Base-by-base conservation (phyloP, 2,797 vertebrate genomes). In the Leptodactylus fallax region DNA sequence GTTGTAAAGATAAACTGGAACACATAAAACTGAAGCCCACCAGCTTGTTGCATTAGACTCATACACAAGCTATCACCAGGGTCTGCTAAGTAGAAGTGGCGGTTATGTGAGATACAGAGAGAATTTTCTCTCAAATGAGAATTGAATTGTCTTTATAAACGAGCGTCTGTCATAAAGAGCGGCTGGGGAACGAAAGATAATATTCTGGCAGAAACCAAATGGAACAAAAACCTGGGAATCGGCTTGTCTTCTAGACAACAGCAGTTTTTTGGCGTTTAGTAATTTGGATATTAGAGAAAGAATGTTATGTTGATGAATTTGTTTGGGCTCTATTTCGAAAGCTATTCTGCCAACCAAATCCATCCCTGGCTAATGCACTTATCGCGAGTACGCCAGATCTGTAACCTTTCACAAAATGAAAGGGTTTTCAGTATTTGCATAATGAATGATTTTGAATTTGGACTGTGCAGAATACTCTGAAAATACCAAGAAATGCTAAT, bases 151-250 rank as follows among this genome's bases (percentile, higher is more conserved):
- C 85, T 90, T 58, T 88, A 81, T 90, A 89, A 90, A 69, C 90
- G 83, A 71, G 61, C 45, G 65, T 92, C 83, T 91, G 88, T 87
- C 71, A 88, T 58, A 87, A 71, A 72, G 83, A 16, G 6, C 53
- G 87, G 86, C 86, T 91, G 80, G 91, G 83, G 83, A 88, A 85
- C 87, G 86, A 84, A 90, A 60, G 81, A 84, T 90, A 91, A 88
- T 87, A 86, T 90, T 27, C 23, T 86, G 55, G 91, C 90, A 88
- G 83, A 90, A 90, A 69, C 87, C 81, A 87, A 91, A 84, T 90
- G 55, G 87, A 90, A 90, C 81, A 90, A 84, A 85, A 55, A 74
- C 55, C 36, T 11, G 58, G 76, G 90, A 65, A 83, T 85, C 77
- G 71, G 14, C 21, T 0, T 0, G n/a, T 79, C 87, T 1, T 65